Percentiles rank a stretch among this genome's conserved stretches.
Evolutionary conservation across 2,888 invertebrate species (phyloP).

Genomic region (Rotaria magnacalcarata): DNA sequence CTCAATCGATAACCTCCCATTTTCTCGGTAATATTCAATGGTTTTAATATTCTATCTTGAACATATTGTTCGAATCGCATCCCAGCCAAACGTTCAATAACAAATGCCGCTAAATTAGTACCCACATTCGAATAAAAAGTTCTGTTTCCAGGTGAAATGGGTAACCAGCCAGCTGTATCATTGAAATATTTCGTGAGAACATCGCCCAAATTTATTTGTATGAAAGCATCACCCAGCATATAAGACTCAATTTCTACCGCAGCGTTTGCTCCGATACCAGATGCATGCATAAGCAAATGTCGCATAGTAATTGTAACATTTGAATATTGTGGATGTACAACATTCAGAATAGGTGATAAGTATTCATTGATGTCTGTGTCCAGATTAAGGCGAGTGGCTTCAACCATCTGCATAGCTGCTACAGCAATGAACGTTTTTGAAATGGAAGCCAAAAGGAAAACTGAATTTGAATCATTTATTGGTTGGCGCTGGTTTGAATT

Average conservation of each 20-base stretch:
- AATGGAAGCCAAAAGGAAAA: constrained; percentile 9
- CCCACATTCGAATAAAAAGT: background rate
- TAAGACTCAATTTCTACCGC: background rate
- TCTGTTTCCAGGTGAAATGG: background rate
- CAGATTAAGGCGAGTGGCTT: background rate
- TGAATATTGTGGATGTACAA: background rate
- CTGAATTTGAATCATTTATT: background rate
- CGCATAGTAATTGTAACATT: background rate
- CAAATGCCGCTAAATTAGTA: constrained; percentile 7
- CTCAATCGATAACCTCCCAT: background rate
- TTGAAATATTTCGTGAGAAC: background rate
- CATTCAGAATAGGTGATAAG: background rate
- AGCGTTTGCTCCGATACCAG: background rate
- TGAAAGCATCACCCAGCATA: background rate
- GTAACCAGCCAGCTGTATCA: background rate
- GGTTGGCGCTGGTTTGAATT: background rate
- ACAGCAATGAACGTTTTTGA: constrained; percentile 9
- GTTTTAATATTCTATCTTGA: background rate
- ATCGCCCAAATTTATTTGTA: background rate
- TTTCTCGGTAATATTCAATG: background rate
- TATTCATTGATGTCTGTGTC: background rate
- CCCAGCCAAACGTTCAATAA: background rate
- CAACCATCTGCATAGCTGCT: constrained; percentile 2
- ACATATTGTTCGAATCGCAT: constrained; percentile 10
- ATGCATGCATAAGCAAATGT: background rate